These are phyloP conservation scores for Acanthis flammea DNA, from an alignment of 2,797 vertebrate genomes.

Conservation along the genomic window DNA sequence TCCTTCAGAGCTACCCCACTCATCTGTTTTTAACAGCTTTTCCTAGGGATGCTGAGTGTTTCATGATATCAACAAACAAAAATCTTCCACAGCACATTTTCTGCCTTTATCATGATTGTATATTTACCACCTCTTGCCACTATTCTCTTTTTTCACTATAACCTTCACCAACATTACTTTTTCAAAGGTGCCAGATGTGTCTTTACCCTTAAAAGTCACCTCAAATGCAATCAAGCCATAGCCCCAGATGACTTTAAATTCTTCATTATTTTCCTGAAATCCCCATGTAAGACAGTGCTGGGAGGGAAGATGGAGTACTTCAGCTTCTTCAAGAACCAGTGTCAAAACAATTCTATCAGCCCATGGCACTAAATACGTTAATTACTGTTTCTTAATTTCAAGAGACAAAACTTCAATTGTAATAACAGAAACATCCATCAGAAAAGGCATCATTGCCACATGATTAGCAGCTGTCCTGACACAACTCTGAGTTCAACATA, in stretches of 20 bases:
- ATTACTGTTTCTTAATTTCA: slow-evolving; percentile 72
- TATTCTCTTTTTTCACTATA: background rate
- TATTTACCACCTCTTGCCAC: background rate
- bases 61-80: background rate
- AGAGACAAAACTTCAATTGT: slow-evolving; percentile 67
- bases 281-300: background rate
- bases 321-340: background rate
- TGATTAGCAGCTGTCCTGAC: slow-evolving; percentile 50
- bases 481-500: slow-evolving; percentile 1
- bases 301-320: background rate
- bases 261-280: slow-evolving; percentile 16
- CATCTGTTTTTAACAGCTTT: background rate
- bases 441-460: background rate
- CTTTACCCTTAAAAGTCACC: background rate
- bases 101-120: background rate
- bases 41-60: background rate
- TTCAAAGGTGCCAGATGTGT: background rate
- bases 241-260: background rate
- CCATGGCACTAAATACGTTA: slow-evolving; percentile 50
- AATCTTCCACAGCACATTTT: background rate
- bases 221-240: background rate
- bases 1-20: background rate
- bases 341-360: slow-evolving; percentile 71
- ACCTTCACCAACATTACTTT: background rate
- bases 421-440: slow-evolving; percentile 58